phyloP scores from a whole-genome alignment of 1,140 invertebrate species.

The Ceratina japonica region DNA sequence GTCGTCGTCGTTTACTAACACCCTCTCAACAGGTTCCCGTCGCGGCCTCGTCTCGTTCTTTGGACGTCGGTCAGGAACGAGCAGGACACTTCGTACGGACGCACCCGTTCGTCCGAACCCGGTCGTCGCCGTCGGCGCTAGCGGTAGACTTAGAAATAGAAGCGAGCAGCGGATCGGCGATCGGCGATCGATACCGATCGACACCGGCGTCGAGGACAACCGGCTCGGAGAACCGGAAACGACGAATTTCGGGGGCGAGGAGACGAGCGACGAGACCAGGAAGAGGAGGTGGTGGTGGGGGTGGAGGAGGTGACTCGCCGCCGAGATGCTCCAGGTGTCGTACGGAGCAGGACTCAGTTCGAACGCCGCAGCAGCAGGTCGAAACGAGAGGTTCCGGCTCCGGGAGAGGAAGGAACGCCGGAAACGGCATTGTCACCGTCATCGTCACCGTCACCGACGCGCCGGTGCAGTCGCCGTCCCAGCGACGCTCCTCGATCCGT shows the following conservation, averaged over 20 bases:
- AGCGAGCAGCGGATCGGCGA: slow-evolving; percentile 11
- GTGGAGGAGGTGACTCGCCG: slow-evolving; percentile 75
- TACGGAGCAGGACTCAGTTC: slow-evolving; percentile 57
- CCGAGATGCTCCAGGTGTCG: slow-evolving; percentile 73
- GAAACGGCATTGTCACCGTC: slow-evolving; percentile 11
- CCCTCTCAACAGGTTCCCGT: slow-evolving; percentile 29
- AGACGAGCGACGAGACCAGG: slow-evolving; percentile 18
- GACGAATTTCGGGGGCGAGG: slow-evolving; percentile 4
- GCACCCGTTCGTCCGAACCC: background rate
- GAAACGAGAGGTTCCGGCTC: slow-evolving; percentile 45
- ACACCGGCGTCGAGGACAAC: background rate
- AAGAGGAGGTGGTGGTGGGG: slow-evolving; percentile 58
- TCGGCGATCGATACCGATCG: slow-evolving; percentile 17
- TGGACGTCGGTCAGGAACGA: slow-evolving; percentile 3
- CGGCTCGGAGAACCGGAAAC: slow-evolving; percentile 4
- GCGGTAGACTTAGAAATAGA: background rate
- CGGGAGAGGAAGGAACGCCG: slow-evolving; percentile 15
- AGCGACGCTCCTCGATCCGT: slow-evolving; percentile 20
- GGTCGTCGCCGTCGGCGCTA: background rate
- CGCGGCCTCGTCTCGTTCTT: slow-evolving; percentile 16
- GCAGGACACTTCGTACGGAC: background rate
- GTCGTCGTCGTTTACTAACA: slow-evolving; percentile 66
- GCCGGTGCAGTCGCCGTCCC: background rate
- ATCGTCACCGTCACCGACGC: background rate
- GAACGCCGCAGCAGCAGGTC: slow-evolving; percentile 42